These are phyloP conservation scores for Pyrocoelia pectoralis DNA, from an alignment of 2,888 invertebrate genomes.

Conservation along the genomic window DNA sequence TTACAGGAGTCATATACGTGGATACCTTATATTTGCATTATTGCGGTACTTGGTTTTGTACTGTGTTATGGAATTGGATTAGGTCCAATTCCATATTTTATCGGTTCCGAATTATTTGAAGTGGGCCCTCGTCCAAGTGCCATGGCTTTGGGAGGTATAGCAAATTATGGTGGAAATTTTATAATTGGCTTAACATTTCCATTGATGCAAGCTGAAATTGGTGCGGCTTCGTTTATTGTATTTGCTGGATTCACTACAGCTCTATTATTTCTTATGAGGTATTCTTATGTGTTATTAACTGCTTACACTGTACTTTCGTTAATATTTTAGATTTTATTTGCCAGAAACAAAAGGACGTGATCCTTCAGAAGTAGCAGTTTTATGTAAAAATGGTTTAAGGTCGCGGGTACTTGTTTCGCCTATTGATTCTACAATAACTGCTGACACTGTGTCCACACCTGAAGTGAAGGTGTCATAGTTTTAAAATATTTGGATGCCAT, in stretches of 20 bases:
- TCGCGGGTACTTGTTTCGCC: constrained; percentile 46
- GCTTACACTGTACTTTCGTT: background rate
- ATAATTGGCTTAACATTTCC: constrained; percentile 83
- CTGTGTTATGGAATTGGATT: constrained; percentile 83
- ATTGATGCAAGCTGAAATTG: constrained; percentile 67
- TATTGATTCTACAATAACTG: constrained; percentile 26
- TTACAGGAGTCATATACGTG: constrained; percentile 56
- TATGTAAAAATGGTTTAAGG: constrained; percentile 69
- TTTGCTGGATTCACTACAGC: constrained; percentile 68
- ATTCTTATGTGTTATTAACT: constrained; percentile 50
- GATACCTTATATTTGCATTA: constrained; percentile 78
- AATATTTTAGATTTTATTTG: constrained; percentile 67
- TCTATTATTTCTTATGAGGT: constrained; percentile 70
- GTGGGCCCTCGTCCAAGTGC: constrained; percentile 84
- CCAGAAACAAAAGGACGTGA: constrained; percentile 80
- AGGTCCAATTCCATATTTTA: constrained; percentile 88
- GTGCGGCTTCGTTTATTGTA: constrained; percentile 78
- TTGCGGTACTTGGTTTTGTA: constrained; percentile 77
- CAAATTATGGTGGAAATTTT: constrained; percentile 91
- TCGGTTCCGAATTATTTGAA: constrained; percentile 86
- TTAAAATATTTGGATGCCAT: background rate
- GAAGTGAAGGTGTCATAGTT: background rate
- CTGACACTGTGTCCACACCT: constrained; percentile 20
- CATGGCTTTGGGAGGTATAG: constrained; percentile 86
- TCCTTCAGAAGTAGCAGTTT: constrained; percentile 68